Conservation (phyloP, 1,140 invertebrate genomes). For the Copidosoma floridanum region DNA sequence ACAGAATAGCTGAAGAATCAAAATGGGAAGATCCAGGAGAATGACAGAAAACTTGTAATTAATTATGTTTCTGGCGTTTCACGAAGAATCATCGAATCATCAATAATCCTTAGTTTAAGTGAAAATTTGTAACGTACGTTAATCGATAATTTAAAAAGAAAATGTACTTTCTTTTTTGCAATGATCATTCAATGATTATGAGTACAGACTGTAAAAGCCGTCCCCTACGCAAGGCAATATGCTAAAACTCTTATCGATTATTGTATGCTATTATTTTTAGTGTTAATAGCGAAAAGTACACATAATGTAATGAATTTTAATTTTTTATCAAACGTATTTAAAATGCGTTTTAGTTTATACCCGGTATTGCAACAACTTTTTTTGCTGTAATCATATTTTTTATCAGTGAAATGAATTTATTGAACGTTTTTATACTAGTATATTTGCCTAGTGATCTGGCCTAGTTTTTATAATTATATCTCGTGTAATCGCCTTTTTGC, state of each 20-base stretch:
- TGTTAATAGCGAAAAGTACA: not conserved
- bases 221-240: conserved; percentile 10
- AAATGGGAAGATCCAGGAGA: conserved; percentile 78
- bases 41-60: conserved; percentile 52
- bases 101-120: not conserved
- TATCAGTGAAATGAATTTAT: conserved; percentile 1
- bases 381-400: too few relatives aligned
- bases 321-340: too few relatives aligned
- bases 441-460: conserved; percentile 20
- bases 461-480: conserved; percentile 14
- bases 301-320: too few relatives aligned
- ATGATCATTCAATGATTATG: conserved; percentile 4
- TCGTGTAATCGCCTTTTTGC: conserved; percentile 3
- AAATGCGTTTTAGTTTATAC: too few relatives aligned
- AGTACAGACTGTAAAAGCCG: conserved; percentile 20
- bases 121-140: not conserved
- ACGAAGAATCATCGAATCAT: too few relatives aligned
- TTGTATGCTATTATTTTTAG: not conserved
- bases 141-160: too few relatives aligned
- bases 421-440: not conserved
- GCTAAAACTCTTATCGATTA: conserved; percentile 1
- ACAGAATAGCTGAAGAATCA: conserved; percentile 87
- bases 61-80: conserved; percentile 26
- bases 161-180: too few relatives aligned
- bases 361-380: too few relatives aligned